These are phyloP conservation scores for Lepus europaeus DNA, from an alignment of 2,113 vertebrate species.

Conservation along the genomic window DNA sequence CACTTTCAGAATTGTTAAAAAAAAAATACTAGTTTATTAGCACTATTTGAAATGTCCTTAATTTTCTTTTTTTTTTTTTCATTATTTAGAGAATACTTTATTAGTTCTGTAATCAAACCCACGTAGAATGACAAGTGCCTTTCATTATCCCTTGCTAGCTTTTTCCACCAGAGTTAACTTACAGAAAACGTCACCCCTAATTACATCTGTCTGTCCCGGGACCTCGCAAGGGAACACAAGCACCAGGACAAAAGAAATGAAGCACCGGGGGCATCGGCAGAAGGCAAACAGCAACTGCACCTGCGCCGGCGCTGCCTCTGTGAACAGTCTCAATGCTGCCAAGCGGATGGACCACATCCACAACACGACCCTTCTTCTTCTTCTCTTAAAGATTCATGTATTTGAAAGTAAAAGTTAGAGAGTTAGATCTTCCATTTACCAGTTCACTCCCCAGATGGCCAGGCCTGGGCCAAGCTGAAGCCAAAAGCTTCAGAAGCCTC, in stretches of 20 bases:
- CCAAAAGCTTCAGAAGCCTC: no score
- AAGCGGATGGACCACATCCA: not conserved
- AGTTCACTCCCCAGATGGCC: no score
- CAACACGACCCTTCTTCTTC: no score
- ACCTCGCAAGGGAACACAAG: not conserved
- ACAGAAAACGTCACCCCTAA: slow-evolving; percentile 51
- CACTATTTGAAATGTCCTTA: slow-evolving; percentile 6
- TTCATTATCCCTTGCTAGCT: not conserved
- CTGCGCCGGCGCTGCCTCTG: not conserved
- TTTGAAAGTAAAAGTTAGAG: no score
- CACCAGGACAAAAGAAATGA: slow-evolving; percentile 56
- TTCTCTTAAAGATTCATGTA: no score
- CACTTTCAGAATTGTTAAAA: slow-evolving; percentile 40
- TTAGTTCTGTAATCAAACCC: no score
- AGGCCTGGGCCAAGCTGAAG: no score
- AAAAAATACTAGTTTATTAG: not conserved
- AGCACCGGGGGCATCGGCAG: not conserved
- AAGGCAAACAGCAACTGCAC: not conserved
- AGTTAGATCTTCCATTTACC: no score
- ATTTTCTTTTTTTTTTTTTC: no score
- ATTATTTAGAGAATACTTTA: no score
- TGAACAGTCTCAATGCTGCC: not conserved
- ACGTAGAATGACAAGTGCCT: slow-evolving; percentile 10
- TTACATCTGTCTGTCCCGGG: slow-evolving; percentile 28
- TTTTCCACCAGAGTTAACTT: not conserved